Evolutionary conservation across 1,140 invertebrate species (phyloP).

Genomic region (Trichonephila inaurata): DNA sequence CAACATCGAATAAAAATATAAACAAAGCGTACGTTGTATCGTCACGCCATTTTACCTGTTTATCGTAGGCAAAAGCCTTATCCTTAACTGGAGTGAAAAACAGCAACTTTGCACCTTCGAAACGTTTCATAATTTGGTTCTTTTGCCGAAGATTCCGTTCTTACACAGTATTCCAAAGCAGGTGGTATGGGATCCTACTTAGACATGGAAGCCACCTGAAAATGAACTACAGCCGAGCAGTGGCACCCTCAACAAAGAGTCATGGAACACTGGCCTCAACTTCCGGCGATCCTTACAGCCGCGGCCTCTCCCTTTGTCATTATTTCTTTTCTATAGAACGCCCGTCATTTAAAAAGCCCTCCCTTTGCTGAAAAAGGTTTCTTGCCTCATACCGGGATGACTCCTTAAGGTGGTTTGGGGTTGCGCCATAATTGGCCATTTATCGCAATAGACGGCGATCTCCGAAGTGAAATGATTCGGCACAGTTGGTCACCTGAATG

Average conservation of each 20-base stretch:
- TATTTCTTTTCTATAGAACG: conserved; percentile 32
- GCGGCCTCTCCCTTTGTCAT: conserved; percentile 65
- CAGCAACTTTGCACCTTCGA: conserved; percentile 65
- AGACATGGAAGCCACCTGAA: conserved; percentile 1
- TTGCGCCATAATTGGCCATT: conserved; percentile 58
- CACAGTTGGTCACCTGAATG: conserved; percentile 29
- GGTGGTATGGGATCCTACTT: neutral
- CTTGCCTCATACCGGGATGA: neutral
- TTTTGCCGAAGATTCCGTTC: neutral
- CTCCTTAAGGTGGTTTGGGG: conserved; percentile 29
- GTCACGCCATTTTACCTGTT: conserved; percentile 24
- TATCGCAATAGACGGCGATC: conserved; percentile 17
- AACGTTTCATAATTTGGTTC: conserved; percentile 48
- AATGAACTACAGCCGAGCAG: conserved; percentile 10
- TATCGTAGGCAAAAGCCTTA: conserved; percentile 23
- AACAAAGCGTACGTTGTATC: neutral
- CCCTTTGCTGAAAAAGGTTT: conserved; percentile 23
- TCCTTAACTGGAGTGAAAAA: conserved; percentile 71
- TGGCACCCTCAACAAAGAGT: conserved; percentile 54
- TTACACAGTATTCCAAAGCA: conserved; percentile 3
- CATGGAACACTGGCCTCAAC: conserved; percentile 70
- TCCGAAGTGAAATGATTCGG: conserved; percentile 41
- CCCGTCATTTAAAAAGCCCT: conserved; percentile 62
- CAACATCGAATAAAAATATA: neutral
- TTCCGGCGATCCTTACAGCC: conserved; percentile 56